These are phyloP conservation scores for Trachops cirrhosus DNA, from an alignment of 2,797 vertebrate genomes.

Conservation along the genomic window DNA sequence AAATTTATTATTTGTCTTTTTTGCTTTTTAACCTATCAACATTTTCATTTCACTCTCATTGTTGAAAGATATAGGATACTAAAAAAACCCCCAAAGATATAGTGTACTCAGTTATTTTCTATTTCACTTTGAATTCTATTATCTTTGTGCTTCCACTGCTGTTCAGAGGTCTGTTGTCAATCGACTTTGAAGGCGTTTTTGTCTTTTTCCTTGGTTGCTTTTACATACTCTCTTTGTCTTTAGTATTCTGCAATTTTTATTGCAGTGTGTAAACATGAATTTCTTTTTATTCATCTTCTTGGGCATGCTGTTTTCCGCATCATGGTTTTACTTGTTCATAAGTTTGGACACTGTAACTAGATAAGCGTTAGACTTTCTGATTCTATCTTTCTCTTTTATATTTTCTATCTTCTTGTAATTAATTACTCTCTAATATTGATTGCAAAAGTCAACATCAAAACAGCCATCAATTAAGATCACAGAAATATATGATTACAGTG, in stretches of 20 bases:
- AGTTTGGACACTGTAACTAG: not conserved
- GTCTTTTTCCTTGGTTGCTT: not conserved
- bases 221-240: not conserved
- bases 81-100: not conserved
- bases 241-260: not conserved
- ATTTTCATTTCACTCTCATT: not conserved
- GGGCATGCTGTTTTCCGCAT: not conserved
- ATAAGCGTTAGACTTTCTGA: not conserved
- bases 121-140: not conserved
- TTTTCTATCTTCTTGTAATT: not conserved
- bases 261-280: not conserved
- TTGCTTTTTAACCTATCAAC: not conserved
- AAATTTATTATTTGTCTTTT: not conserved
- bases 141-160: not conserved
- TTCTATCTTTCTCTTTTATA: not conserved
- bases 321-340: not conserved
- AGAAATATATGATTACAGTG: not conserved
- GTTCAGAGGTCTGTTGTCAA: not conserved
- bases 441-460: not conserved
- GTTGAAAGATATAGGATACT: not conserved
- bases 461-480: not conserved
- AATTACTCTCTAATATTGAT: not conserved
- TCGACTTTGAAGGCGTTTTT: not conserved
- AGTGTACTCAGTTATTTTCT: not conserved
- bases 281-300: conserved; percentile 15